Conservation (phyloP, 2,888 invertebrate genomes). For the Rhingia rostrata region DNA sequence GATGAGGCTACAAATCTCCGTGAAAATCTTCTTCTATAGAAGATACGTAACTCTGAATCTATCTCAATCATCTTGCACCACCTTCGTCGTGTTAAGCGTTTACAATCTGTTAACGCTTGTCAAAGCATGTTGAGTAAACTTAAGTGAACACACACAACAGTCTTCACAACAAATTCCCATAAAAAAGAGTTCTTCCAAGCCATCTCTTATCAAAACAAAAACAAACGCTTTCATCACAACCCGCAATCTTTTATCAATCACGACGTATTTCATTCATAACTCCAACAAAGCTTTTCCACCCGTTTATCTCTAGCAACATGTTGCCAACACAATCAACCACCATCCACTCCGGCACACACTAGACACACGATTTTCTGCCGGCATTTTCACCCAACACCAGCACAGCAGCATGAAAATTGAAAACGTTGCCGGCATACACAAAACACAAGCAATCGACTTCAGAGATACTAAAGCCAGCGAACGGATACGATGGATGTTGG, state of each 20-base stretch:
- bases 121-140: too few species aligned
- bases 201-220: conserved; percentile 19
- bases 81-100: too few species aligned
- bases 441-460: conserved; percentile 39
- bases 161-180: background rate
- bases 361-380: conserved; percentile 43
- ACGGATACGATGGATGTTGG: conserved; percentile 36
- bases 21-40: too few species aligned
- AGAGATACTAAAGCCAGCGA: conserved; percentile 41
- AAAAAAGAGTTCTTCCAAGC: background rate
- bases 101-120: too few species aligned
- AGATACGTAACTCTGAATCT: too few species aligned
- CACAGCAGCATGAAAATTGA: conserved; percentile 44
- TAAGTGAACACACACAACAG: background rate
- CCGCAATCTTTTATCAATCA: conserved; percentile 40
- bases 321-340: conserved; percentile 29
- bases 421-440: conserved; percentile 59
- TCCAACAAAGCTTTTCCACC: conserved; percentile 40
- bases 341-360: background rate
- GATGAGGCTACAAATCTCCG: too few species aligned
- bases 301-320: conserved; percentile 55
- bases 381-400: conserved; percentile 38
- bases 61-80: too few species aligned
- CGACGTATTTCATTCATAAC: conserved; percentile 63
- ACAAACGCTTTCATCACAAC: conserved; percentile 19